These are phyloP conservation scores for Diachrysia chrysitis DNA, from an alignment of 2,888 invertebrate species.

Conservation along the genomic window DNA sequence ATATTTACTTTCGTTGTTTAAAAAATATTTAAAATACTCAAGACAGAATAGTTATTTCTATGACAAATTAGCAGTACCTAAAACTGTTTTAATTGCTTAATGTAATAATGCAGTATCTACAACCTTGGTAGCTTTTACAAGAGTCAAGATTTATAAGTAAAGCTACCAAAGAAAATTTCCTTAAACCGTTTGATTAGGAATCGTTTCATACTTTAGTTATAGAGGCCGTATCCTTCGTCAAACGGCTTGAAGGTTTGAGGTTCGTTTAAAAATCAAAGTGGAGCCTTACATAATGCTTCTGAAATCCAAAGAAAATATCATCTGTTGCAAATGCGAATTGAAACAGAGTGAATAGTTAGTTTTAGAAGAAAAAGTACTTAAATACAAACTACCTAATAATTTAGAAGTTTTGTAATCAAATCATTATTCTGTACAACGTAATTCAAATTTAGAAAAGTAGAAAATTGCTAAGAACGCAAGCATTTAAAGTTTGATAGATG, in stretches of 20 bases:
- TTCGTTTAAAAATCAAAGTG: slow-evolving; percentile 71
- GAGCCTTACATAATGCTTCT: slow-evolving; percentile 80
- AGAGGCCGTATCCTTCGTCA: slow-evolving; percentile 61
- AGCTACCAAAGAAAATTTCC: slow-evolving; percentile 68
- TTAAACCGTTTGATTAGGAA: slow-evolving; percentile 66
- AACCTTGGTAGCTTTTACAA: slow-evolving; percentile 70
- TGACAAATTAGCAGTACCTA: slow-evolving; percentile 67
- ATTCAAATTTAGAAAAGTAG: slow-evolving; percentile 67
- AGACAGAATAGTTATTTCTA: slow-evolving; percentile 62
- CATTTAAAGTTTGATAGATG: slow-evolving; percentile 71
- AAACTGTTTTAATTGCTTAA: slow-evolving; percentile 69
- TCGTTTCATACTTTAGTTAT: slow-evolving; percentile 47
- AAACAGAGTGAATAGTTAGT: slow-evolving; percentile 79
- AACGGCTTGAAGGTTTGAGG: slow-evolving; percentile 64
- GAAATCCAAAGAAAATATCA: slow-evolving; percentile 80
- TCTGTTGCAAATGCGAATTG: slow-evolving; percentile 82
- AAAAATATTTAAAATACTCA: slow-evolving; percentile 2
- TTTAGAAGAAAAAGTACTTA: slow-evolving; percentile 63
- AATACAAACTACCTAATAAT: slow-evolving; percentile 59
- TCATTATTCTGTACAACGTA: slow-evolving; percentile 67
- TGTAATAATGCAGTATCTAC: slow-evolving; percentile 74
- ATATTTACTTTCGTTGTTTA: background rate
- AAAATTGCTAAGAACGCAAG: slow-evolving; percentile 80
- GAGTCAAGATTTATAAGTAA: slow-evolving; percentile 43
- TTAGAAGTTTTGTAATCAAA: slow-evolving; percentile 60